Conservation (phyloP, 2,888 invertebrate species). For the Nephrotoma flavescens region DNA sequence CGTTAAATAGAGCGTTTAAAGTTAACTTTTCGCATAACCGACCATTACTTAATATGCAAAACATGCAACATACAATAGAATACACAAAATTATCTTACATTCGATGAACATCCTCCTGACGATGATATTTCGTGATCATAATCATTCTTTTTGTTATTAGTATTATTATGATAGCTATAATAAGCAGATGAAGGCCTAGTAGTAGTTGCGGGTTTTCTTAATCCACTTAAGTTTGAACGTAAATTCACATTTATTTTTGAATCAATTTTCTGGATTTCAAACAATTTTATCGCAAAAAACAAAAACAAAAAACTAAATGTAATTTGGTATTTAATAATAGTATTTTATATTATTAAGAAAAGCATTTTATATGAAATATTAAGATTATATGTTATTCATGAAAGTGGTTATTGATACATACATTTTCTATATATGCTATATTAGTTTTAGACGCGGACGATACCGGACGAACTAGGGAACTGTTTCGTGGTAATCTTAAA, state of each 20-base stretch:
- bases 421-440: background rate
- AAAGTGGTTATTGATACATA: background rate
- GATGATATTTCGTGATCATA: slow-evolving; percentile 18
- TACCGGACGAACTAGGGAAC: background rate
- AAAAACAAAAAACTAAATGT: background rate
- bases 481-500: background rate
- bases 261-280: background rate
- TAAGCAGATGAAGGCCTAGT: slow-evolving; percentile 23
- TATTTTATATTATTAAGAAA: background rate
- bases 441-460: background rate
- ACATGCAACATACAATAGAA: background rate
- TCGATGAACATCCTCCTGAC: slow-evolving; percentile 22
- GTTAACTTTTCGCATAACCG: background rate
- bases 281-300: background rate
- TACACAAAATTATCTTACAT: slow-evolving; percentile 15
- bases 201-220: background rate
- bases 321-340: background rate
- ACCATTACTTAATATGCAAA: background rate
- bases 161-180: slow-evolving; percentile 18
- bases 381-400: background rate
- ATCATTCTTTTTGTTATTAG: slow-evolving; percentile 19
- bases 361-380: background rate
- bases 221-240: background rate
- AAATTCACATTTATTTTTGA: background rate
- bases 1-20: too few relatives aligned